phyloP scores from a whole-genome alignment of 2,888 invertebrate species.

The Acrobeloides nanus region DNA sequence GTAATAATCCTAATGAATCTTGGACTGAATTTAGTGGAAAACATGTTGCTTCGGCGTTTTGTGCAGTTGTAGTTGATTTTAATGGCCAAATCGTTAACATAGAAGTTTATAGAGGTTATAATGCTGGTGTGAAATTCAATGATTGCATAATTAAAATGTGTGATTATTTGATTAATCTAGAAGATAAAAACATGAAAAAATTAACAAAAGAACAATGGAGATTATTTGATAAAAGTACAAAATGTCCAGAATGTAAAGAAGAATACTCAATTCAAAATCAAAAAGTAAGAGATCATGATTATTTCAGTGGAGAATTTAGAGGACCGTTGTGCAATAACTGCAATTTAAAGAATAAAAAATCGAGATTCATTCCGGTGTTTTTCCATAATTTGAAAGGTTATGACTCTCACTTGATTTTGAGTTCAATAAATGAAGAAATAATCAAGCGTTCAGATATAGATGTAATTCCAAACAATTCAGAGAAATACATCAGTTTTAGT shows the following conservation, averaged over 20 bases:
- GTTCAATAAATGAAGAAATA: slow-evolving; percentile 1
- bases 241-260: too few species aligned
- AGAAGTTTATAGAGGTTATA: too few species aligned
- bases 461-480: slow-evolving; percentile 25
- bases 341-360: slow-evolving; percentile 21
- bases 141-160: slow-evolving; percentile 15
- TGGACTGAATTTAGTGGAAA: slow-evolving; percentile 22
- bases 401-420: slow-evolving; percentile 28
- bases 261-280: too few species aligned
- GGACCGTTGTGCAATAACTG: slow-evolving; percentile 20
- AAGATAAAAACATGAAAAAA: slow-evolving; percentile 5
- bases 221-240: too few species aligned
- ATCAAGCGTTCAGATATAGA: slow-evolving; percentile 13
- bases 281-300: too few species aligned
- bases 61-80: slow-evolving; percentile 24
- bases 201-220: slow-evolving; percentile 14
- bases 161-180: slow-evolving; percentile 10
- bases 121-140: slow-evolving; percentile 19
- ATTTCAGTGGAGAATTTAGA: slow-evolving; percentile 23
- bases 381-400: slow-evolving; percentile 31
- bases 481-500: slow-evolving; percentile 30
- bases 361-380: slow-evolving; percentile 28
- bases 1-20: slow-evolving; percentile 14
- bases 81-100: too few species aligned
- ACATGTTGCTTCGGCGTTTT: slow-evolving; percentile 24